Evolutionary conservation across 2,797 vertebrate genomes (phyloP).

Genomic region (Poliocrania exsul): DNA sequence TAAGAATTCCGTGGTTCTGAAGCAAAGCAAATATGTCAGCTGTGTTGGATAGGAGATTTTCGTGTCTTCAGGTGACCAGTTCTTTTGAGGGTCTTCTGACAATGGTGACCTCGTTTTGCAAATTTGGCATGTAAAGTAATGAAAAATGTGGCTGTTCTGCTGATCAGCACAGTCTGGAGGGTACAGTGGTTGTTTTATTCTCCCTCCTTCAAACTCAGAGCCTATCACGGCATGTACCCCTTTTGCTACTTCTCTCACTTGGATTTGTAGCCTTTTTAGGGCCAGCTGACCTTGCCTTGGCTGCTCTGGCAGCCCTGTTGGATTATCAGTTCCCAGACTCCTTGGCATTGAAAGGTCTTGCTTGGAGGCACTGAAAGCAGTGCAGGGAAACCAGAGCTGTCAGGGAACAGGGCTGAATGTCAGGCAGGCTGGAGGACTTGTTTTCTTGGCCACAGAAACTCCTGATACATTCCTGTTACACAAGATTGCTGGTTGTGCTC

Average conservation of each 20-base stretch:
- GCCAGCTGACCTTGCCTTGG: background rate
- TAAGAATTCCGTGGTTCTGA: background rate
- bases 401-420: background rate
- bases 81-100: background rate
- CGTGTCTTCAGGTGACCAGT: background rate
- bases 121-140: background rate
- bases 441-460: background rate
- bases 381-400: background rate
- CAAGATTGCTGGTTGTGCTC: background rate
- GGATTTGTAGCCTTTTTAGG: background rate
- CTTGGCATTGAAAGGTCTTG: background rate
- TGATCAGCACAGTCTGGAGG: background rate
- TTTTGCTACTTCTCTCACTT: background rate
- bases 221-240: background rate
- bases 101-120: background rate
- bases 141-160: background rate
- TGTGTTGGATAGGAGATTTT: background rate
- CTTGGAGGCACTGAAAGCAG: background rate
- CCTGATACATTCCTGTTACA: background rate
- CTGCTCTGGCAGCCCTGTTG: background rate
- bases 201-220: background rate
- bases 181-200: background rate
- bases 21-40: background rate
- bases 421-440: background rate
- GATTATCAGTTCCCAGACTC: conserved; percentile 15